Percentiles rank a stretch among this genome's conserved stretches.
These are phyloP conservation scores for Augiades crinisus DNA, from an alignment of 2,888 invertebrate species.

Conservation along the genomic window DNA sequence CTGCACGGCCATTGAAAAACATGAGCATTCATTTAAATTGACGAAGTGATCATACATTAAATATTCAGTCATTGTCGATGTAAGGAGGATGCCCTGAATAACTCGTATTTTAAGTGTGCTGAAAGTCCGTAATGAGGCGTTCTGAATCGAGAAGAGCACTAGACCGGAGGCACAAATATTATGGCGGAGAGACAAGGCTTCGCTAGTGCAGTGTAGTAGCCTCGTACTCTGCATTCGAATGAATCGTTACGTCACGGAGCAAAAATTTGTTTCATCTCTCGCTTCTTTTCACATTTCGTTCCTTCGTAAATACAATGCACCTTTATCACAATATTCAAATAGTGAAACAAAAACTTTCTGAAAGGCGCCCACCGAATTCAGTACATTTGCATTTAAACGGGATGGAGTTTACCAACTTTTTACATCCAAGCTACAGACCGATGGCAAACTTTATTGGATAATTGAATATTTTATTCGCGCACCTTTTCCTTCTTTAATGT, in stretches of 20 bases:
- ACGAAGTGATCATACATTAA: slow-evolving; percentile 21
- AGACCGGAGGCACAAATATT: slow-evolving; percentile 31
- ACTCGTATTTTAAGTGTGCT: slow-evolving; percentile 49
- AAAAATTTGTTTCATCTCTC: neutral
- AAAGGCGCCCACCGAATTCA: slow-evolving; percentile 38
- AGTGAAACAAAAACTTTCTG: slow-evolving; percentile 32
- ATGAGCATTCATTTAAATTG: neutral
- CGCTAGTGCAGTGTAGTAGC: slow-evolving; percentile 13
- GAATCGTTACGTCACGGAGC: slow-evolving; percentile 26
- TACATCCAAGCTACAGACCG: slow-evolving; percentile 52
- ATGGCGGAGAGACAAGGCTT: slow-evolving; percentile 22
- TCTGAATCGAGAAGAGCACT: slow-evolving; percentile 45
- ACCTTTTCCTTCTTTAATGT: slow-evolving; percentile 35
- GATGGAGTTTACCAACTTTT: slow-evolving; percentile 58
- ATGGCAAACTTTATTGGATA: slow-evolving; percentile 44
- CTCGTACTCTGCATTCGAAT: slow-evolving; percentile 27
- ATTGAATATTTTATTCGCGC: slow-evolving; percentile 45
- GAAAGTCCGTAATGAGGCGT: slow-evolving; percentile 60
- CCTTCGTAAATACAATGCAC: slow-evolving; percentile 12
- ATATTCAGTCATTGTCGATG: slow-evolving; percentile 39
- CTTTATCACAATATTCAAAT: slow-evolving; percentile 20
- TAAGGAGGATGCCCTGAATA: slow-evolving; percentile 44
- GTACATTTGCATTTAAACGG: slow-evolving; percentile 60
- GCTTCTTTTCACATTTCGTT: slow-evolving; percentile 1
- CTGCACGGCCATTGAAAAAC: too few species aligned